A percentile compares a stretch with the other conserved stretches of the same genome.
These are phyloP conservation scores for Acanthurus leucopareius DNA, from an alignment of 2,797 vertebrate genomes.

Conservation along the genomic window DNA sequence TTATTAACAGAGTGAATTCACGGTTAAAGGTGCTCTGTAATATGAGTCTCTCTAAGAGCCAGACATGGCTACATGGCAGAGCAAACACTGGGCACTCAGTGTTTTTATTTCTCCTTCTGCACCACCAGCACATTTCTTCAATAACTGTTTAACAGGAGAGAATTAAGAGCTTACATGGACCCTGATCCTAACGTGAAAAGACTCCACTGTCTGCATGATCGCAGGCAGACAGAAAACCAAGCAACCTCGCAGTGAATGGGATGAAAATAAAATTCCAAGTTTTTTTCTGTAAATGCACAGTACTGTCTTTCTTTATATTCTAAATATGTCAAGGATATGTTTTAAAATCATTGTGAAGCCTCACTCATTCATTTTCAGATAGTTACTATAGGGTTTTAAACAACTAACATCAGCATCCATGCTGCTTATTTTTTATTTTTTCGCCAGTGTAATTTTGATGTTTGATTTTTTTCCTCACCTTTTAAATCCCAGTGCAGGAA, in stretches of 20 bases:
- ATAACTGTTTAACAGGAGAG: constrained; percentile 81
- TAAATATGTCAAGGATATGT: background rate
- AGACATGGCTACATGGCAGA: constrained; percentile 77
- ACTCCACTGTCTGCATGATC: constrained; percentile 73
- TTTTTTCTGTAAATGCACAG: constrained; percentile 49
- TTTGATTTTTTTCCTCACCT: constrained; percentile 43
- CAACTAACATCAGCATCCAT: constrained; percentile 12
- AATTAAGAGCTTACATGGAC: constrained; percentile 83
- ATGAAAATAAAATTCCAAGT: constrained; percentile 56
- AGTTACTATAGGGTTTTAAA: constrained; percentile 29
- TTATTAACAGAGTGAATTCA: constrained; percentile 78
- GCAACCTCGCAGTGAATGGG: constrained; percentile 54
- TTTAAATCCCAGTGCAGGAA: constrained; percentile 78
- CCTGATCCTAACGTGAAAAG: constrained; percentile 80
- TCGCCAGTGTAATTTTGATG: constrained; percentile 53
- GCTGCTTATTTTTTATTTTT: constrained; percentile 23
- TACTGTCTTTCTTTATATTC: constrained; percentile 32
- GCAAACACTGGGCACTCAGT: constrained; percentile 73
- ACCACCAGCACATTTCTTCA: constrained; percentile 82
- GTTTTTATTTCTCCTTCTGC: constrained; percentile 81
- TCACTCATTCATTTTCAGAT: constrained; percentile 24
- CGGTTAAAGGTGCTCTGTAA: constrained; percentile 77
- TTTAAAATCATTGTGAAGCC: background rate
- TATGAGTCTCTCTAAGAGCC: constrained; percentile 65
- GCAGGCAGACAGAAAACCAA: constrained; percentile 69